Percentiles rank a stretch among this genome's conserved stretches.
Evolutionary conservation across 2,797 vertebrate species (phyloP).

Genomic region (Pipistrellus nathusii): DNA sequence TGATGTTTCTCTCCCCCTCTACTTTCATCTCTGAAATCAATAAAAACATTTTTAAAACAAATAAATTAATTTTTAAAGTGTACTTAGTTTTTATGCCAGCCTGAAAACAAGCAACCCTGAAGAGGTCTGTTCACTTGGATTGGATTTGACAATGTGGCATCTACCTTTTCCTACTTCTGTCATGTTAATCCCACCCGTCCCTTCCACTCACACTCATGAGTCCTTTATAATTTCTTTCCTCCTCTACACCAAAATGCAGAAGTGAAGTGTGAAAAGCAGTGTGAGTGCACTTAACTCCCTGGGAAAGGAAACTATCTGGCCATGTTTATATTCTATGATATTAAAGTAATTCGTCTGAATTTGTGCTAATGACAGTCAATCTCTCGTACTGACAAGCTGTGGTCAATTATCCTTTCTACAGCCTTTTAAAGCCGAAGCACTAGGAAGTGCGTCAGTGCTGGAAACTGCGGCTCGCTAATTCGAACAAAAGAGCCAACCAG

Average conservation of each 20-base stretch:
- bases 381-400: constrained; percentile 76
- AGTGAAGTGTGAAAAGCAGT: constrained; percentile 73
- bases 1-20: no score
- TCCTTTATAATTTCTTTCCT: constrained; percentile 53
- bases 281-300: constrained; percentile 66
- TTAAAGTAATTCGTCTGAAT: constrained; percentile 80
- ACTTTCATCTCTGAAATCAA: no score
- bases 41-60: no score
- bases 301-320: constrained; percentile 72
- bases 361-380: constrained; percentile 79
- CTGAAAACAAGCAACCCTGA: constrained; percentile 4
- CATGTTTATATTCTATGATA: constrained; percentile 77
- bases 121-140: constrained; percentile 48
- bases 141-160: constrained; percentile 27
- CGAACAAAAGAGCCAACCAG: constrained; percentile 73
- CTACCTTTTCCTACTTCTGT: constrained; percentile 17
- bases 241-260: constrained; percentile 61
- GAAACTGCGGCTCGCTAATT: constrained; percentile 75
- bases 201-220: neutral
- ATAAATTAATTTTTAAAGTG: neutral
- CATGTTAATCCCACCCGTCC: constrained; percentile 12
- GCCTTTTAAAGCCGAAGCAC: constrained; percentile 62
- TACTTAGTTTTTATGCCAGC: constrained; percentile 27
- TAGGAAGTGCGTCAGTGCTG: constrained; percentile 59
- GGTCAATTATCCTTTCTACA: constrained; percentile 80